phyloP scores from a whole-genome alignment of 1,140 invertebrate species.

The Drosophila ohnishii region DNA sequence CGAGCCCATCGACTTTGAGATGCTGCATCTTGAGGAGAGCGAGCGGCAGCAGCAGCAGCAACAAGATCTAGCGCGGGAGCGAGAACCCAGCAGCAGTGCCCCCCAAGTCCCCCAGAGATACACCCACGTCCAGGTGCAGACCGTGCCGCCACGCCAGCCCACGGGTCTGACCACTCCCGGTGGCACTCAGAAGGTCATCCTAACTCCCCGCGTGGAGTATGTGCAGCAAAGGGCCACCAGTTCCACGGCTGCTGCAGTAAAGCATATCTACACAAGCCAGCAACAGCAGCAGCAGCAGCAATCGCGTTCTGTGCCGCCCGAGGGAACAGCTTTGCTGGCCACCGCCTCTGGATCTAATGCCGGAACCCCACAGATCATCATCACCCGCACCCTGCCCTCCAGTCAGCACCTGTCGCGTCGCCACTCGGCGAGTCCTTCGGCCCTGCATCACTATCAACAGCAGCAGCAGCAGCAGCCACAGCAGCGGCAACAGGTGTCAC shows the following conservation, averaged over 20 bases:
- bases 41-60: conserved; percentile 29
- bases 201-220: conserved; percentile 75
- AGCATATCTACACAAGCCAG: conserved; percentile 51
- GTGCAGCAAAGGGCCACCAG: conserved; percentile 60
- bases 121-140: conserved; percentile 78
- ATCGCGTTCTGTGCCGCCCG: conserved; percentile 13
- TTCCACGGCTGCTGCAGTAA: conserved; percentile 36
- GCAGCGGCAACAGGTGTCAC: conserved; percentile 49
- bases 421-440: conserved; percentile 74
- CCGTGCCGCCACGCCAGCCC: conserved; percentile 70
- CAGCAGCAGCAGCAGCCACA: conserved; percentile 45
- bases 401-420: conserved; percentile 64
- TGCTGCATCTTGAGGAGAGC: conserved; percentile 72
- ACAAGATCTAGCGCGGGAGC: conserved; percentile 10
- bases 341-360: conserved; percentile 23
- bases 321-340: conserved; percentile 38
- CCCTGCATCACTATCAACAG: conserved; percentile 49
- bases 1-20: conserved; percentile 76
- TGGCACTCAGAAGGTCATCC: conserved; percentile 78
- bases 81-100: conserved; percentile 16
- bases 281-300: conserved; percentile 40
- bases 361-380: conserved; percentile 69
- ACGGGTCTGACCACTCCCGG: conserved; percentile 59
- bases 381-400: conserved; percentile 65
- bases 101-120: conserved; percentile 45